Percentiles rank a stretch among this genome's conserved stretches.
Conservation (phyloP, 2,113 vertebrate genomes). For the Haplochromis burtoni region DNA sequence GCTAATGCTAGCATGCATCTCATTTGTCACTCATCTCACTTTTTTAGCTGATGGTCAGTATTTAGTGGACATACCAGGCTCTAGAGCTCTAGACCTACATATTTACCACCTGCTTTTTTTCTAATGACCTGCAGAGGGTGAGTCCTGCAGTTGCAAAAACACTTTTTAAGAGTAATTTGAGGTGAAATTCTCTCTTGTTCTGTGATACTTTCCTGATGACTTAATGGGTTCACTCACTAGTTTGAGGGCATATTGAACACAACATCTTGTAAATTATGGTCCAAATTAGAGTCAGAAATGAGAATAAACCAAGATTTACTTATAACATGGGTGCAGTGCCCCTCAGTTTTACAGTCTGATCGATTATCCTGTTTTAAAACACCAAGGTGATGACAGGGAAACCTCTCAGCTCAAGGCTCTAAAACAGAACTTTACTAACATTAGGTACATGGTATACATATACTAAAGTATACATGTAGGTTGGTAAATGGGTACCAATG, state of each 20-base stretch:
- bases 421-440: neutral
- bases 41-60: neutral
- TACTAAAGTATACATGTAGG: neutral
- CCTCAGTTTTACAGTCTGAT: neutral
- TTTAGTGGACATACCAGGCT: neutral
- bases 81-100: neutral
- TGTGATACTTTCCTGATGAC: neutral
- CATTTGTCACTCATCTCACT: neutral
- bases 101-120: neutral
- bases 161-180: neutral
- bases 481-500: neutral
- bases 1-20: neutral
- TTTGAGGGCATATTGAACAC: neutral
- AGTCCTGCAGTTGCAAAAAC: neutral
- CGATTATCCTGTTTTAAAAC: neutral
- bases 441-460: neutral
- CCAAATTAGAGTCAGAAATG: neutral
- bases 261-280: neutral
- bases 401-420: neutral
- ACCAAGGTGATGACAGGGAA: neutral
- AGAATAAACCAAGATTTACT: neutral
- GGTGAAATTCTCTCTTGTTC: neutral
- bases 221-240: neutral
- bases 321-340: neutral
- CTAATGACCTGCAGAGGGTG: neutral